These are phyloP conservation scores for Drosophila seguyi DNA, from an alignment of 1,140 invertebrate genomes.

Conservation along the genomic window DNA sequence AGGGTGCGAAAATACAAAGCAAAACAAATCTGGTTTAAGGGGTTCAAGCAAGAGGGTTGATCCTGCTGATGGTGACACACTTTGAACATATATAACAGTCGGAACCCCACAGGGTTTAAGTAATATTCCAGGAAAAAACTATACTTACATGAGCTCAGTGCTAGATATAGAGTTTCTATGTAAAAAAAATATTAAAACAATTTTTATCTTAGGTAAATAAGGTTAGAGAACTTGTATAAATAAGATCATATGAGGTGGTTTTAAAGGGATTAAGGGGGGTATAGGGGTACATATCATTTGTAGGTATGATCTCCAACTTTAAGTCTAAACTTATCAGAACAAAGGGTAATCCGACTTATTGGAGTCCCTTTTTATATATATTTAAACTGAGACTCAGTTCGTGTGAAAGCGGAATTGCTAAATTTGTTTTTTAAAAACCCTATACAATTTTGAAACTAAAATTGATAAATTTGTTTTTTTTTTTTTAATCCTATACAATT, in stretches of 20 bases:
- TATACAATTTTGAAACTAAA: too few relatives aligned
- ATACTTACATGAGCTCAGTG: neutral
- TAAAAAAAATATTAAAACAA: neutral
- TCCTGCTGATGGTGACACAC: neutral
- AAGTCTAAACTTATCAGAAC: neutral
- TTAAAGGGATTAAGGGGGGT: neutral
- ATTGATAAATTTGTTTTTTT: too few relatives aligned
- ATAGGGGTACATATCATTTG: neutral
- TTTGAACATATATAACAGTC: neutral
- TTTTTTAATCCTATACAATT: too few relatives aligned
- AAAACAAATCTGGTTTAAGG: neutral
- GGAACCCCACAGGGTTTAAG: neutral
- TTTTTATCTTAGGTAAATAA: neutral
- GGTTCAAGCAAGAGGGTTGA: neutral
- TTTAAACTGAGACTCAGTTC: neutral
- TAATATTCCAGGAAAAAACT: neutral
- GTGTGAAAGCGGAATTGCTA: neutral
- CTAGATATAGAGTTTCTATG: neutral
- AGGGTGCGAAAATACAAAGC: constrained; percentile 4
- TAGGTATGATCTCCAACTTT: neutral
- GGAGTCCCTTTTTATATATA: neutral
- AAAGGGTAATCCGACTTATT: neutral
- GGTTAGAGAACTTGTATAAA: neutral
- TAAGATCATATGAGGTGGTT: neutral
- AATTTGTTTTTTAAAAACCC: too few relatives aligned